These are phyloP conservation scores for Andinoacara biseriatus DNA, from an alignment of 2,113 vertebrate genomes.

Conservation along the genomic window DNA sequence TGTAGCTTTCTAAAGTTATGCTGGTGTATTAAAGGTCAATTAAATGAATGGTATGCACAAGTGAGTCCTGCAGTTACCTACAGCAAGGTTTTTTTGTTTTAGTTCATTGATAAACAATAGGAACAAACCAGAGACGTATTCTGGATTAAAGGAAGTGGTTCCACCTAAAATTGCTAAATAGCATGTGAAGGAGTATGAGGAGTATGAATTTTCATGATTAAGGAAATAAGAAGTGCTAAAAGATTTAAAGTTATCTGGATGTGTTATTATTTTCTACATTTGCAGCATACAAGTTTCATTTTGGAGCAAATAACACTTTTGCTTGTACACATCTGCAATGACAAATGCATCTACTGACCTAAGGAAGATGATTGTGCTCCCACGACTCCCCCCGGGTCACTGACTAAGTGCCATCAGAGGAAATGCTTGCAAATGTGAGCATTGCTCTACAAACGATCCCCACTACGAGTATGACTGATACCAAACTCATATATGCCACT, in stretches of 20 bases:
- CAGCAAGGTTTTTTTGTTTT: too few relatives aligned
- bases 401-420: too few relatives aligned
- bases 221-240: background rate
- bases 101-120: background rate
- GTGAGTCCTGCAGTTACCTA: background rate
- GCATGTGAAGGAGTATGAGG: background rate
- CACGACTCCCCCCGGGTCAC: too few relatives aligned
- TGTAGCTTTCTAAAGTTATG: background rate
- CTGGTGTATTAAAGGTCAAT: background rate
- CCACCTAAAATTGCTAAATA: background rate
- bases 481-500: too few relatives aligned
- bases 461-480: too few relatives aligned
- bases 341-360: too few relatives aligned
- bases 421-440: too few relatives aligned
- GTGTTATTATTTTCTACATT: background rate
- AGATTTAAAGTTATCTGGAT: background rate
- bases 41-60: background rate
- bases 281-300: background rate
- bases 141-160: conserved; percentile 2
- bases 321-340: background rate
- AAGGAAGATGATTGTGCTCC: too few relatives aligned
- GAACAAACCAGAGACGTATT: background rate
- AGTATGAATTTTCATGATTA: background rate
- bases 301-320: background rate
- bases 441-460: too few relatives aligned